Base-by-base conservation (phyloP, 2,797 vertebrate genomes). In the Falco rusticolus region DNA sequence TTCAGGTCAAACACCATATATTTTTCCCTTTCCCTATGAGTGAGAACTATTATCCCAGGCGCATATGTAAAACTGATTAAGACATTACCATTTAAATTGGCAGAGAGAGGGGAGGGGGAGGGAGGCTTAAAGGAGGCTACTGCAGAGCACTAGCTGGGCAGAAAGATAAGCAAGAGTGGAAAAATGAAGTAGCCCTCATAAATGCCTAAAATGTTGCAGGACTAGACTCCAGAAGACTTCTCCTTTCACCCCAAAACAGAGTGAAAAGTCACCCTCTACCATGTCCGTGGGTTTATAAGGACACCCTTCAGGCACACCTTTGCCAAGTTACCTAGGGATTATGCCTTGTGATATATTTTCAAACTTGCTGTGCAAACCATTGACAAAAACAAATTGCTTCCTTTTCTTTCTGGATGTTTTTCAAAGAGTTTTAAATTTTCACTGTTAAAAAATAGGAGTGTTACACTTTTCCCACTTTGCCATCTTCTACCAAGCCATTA, bases 1-100 rank as follows among this genome's bases (percentile, higher is more conserved):
- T 75, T 76, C 77, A 72, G 76, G 68, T 92, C 84, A 89, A n/a
- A 65, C 13, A 24, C 56, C n/a, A 13, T 79, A 21, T 33, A 34
- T 71, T 85, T 90, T 29, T 33, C 37, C 4, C 16, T 71, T 64
- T 70, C 37, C 51, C 31, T 71, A 48, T 59, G 33, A 84, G 71
- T 53, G 41, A 86, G 72, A 94, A 54, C 16, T 59, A 29, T 86
- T 90, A 81, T 41, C 69, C 69, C 51, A 72, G 54, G 79, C 53
- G n/a, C 43, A 51, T 22, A 78, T 8, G 19, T 16, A 72, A 94
- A 94, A 91, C 63, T 82, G 87, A 93, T 88, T 88, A 90, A 91
- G 94, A 76, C 25, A 56, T 90, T 91, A 48, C 22, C 50, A 84
- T 81, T 86, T 88, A 76, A 94, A 89, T 22, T 69, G 69, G 53